Evolutionary conservation across 1,140 invertebrate genomes (phyloP).

Genomic region (Papilio dardanus): DNA sequence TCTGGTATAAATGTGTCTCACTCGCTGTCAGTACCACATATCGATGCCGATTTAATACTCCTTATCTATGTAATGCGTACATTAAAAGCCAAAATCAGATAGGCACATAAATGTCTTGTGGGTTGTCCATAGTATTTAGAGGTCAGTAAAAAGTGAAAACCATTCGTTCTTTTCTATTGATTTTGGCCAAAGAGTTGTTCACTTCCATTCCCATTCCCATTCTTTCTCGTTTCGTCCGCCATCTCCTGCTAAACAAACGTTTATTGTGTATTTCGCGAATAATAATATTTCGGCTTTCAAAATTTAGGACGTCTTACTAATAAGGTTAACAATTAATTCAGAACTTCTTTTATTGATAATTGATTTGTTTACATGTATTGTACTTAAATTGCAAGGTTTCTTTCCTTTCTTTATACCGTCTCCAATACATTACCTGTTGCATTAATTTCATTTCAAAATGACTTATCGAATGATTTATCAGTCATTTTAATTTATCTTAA

Average conservation of each 20-base stretch:
- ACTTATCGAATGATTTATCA: background rate
- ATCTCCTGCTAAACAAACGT: background rate
- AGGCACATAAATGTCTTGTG: no score
- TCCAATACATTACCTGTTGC: background rate
- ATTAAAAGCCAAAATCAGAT: no score
- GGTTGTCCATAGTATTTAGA: no score
- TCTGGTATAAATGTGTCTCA: no score
- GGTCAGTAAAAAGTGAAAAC: no score
- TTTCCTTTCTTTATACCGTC: constrained; percentile 4
- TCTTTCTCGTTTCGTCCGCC: no score
- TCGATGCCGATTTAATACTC: no score
- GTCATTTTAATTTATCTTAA: background rate
- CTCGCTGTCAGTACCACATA: no score
- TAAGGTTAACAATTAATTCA: constrained; percentile 11
- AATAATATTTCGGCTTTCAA: background rate
- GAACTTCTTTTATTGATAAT: background rate
- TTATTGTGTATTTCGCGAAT: background rate
- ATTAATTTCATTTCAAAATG: background rate
- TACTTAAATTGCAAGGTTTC: background rate
- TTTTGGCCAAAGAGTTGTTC: no score
- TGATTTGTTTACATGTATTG: background rate
- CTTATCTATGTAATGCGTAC: no score
- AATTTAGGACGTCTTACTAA: background rate
- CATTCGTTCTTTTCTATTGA: no score
- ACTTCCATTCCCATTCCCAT: no score